Evolutionary conservation across 2,888 invertebrate genomes (phyloP).

Genomic region (Patella pellucida): DNA sequence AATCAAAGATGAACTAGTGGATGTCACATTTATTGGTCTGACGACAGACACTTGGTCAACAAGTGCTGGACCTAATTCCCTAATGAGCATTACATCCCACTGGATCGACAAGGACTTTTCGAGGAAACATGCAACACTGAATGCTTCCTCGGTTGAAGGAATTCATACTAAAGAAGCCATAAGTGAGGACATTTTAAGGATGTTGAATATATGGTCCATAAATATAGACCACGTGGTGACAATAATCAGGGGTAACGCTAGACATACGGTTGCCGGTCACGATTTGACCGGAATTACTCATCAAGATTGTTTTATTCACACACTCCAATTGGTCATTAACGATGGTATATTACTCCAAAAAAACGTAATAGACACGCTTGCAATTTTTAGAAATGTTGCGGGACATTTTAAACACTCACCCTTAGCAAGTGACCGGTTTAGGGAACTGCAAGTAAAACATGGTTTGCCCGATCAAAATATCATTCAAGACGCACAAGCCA

Average conservation of each 20-base stretch:
- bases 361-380: slow-evolving; percentile 20
- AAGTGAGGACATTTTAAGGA: too few relatives aligned
- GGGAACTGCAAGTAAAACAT: slow-evolving; percentile 22
- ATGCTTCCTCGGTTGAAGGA: slow-evolving; percentile 9
- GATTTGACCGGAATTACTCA: slow-evolving; percentile 17
- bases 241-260: slow-evolving; percentile 31
- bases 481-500: slow-evolving; percentile 26
- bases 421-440: slow-evolving; percentile 18
- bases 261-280: slow-evolving; percentile 29
- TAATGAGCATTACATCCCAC: slow-evolving; percentile 25
- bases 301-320: slow-evolving; percentile 33
- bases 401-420: slow-evolving; percentile 28
- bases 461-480: slow-evolving; percentile 31
- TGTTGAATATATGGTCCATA: too few relatives aligned
- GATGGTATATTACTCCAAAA: slow-evolving; percentile 15
- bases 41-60: slow-evolving; percentile 26
- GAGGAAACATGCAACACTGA: background rate
- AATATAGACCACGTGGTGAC: slow-evolving; percentile 18
- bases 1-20: slow-evolving; percentile 23
- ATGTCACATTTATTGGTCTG: slow-evolving; percentile 23
- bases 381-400: slow-evolving; percentile 16
- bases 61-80: slow-evolving; percentile 9
- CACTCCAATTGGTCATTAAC: slow-evolving; percentile 27
- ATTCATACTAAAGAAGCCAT: too few relatives aligned
- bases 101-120: slow-evolving; percentile 21